Conservation (phyloP, 1,140 invertebrate genomes). For the Geopemphigus sp. region DNA sequence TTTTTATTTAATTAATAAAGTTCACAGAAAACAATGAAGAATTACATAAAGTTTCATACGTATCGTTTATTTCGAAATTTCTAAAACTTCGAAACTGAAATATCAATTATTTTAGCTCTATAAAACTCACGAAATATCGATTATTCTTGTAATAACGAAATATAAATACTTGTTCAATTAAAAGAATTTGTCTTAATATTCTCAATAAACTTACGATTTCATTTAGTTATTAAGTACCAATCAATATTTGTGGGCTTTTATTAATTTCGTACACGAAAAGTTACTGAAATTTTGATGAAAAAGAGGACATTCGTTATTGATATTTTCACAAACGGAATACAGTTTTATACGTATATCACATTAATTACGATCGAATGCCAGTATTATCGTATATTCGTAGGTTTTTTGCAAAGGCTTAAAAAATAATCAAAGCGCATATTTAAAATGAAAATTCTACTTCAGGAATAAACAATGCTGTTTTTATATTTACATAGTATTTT, state of each 20-base stretch:
- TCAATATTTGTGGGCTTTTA: not conserved
- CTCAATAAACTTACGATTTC: not conserved
- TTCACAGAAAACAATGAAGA: constrained; percentile 5
- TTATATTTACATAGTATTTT: not conserved
- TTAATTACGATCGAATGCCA: no score
- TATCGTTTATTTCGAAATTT: not conserved
- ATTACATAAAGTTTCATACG: not conserved
- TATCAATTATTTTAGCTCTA: constrained; percentile 12
- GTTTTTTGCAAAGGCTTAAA: no score
- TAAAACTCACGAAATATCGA: not conserved
- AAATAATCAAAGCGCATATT: not conserved
- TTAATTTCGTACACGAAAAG: no score
- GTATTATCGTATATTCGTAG: no score
- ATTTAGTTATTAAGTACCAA: not conserved
- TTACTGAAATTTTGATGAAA: no score
- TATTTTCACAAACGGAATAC: no score
- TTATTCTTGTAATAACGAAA: not conserved
- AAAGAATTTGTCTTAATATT: not conserved
- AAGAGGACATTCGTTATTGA: no score
- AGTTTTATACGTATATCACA: no score
- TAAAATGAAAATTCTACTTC: not conserved
- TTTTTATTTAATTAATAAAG: not conserved
- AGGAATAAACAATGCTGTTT: not conserved
- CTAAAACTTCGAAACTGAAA: not conserved
- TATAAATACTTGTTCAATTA: not conserved